Percentiles rank a stretch among this genome's conserved stretches.
These are phyloP conservation scores for Pachyuromys duprasi DNA, from an alignment of 2,797 vertebrate genomes.

Conservation along the genomic window DNA sequence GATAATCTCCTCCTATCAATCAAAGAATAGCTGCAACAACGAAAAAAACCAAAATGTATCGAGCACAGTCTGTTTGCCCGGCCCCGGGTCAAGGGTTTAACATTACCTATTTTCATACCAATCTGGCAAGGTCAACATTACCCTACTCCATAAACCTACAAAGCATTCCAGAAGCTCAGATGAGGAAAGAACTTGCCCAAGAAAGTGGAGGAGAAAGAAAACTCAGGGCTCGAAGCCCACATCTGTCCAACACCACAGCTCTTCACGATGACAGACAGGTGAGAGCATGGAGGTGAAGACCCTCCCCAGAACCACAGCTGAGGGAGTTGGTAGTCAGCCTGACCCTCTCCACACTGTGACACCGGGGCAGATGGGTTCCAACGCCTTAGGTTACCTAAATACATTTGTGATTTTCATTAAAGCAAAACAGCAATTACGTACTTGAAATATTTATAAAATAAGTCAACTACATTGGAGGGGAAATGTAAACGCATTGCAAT, in stretches of 20 bases:
- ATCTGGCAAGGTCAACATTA: conserved; percentile 18
- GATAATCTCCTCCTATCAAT: conserved; percentile 18
- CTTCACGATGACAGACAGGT: background rate
- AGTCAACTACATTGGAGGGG: conserved; percentile 65
- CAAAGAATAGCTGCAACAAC: background rate
- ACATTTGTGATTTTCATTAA: conserved; percentile 68
- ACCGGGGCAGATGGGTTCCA: background rate
- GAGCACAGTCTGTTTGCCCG: background rate
- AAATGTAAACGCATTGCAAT: conserved; percentile 68
- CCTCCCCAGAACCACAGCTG: background rate
- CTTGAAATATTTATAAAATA: conserved; percentile 82
- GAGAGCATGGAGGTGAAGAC: background rate
- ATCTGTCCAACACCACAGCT: background rate
- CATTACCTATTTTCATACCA: conserved; percentile 32
- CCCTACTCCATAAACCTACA: conserved; percentile 28
- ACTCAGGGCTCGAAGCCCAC: background rate
- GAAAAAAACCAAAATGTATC: background rate
- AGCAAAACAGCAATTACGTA: conserved; percentile 75
- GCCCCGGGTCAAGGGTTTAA: conserved; percentile 15
- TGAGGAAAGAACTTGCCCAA: background rate
- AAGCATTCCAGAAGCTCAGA: conserved; percentile 54
- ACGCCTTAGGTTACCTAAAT: conserved; percentile 56
- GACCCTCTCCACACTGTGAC: background rate
- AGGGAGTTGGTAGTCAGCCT: background rate
- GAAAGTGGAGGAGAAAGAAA: background rate